Evolutionary conservation across 2,113 vertebrate genomes (phyloP).

Genomic region (Dicrurus megarhynchus): DNA sequence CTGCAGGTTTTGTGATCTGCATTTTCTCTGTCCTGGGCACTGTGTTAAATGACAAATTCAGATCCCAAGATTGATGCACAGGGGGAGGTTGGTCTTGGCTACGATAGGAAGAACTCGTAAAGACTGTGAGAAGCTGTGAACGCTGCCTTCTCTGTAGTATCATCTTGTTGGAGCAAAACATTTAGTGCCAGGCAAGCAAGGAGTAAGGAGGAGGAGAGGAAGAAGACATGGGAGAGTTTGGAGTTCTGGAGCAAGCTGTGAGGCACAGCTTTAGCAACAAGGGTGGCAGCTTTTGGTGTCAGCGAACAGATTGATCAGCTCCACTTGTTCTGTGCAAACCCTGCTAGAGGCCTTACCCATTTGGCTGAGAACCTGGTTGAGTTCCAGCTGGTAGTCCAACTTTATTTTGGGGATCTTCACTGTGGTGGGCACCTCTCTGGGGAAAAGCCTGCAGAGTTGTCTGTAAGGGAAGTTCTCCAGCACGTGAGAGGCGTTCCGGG

Average conservation of each 20-base stretch:
- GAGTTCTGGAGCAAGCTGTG: constrained; percentile 57
- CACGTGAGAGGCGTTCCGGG: constrained; percentile 75
- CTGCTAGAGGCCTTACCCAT: constrained; percentile 79
- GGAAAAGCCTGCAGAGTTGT: constrained; percentile 75
- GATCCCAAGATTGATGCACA: neutral
- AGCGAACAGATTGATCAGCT: neutral
- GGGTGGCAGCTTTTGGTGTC: neutral
- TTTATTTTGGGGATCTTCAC: constrained; percentile 90
- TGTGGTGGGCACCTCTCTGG: constrained; percentile 77
- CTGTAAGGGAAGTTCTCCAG: constrained; percentile 77
- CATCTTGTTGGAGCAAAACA: constrained; percentile 33
- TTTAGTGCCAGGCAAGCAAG: constrained; percentile 46
- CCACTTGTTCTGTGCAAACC: neutral
- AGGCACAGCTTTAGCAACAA: constrained; percentile 54
- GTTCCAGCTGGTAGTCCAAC: constrained; percentile 82
- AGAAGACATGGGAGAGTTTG: neutral
- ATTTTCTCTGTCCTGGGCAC: neutral
- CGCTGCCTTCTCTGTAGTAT: neutral
- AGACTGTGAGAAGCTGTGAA: neutral
- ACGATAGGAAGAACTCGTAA: neutral
- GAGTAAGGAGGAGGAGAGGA: constrained; percentile 38
- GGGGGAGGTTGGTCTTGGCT: neutral
- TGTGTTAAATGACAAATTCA: neutral
- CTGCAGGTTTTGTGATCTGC: neutral
- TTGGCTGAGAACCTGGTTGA: constrained; percentile 79